Conservation (phyloP, 2,888 invertebrate species). For the Caenorhabditis zanzibari region DNA sequence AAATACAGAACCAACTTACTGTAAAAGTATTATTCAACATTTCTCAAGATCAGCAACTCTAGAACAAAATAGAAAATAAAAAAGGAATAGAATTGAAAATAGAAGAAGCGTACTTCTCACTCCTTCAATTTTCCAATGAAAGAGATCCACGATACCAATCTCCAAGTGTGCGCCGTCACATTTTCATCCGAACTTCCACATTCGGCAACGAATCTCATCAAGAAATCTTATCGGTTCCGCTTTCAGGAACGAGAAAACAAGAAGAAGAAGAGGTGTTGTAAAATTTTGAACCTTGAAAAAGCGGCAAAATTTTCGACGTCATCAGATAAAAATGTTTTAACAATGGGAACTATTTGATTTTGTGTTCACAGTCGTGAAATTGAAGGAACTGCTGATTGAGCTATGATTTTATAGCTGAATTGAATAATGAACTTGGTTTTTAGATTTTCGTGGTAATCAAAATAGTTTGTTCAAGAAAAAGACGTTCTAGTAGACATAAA, state of each 20-base stretch:
- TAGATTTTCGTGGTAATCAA: too few relatives aligned
- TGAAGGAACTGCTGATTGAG: not conserved
- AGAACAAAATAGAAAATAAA: not conserved
- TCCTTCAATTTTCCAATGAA: conserved; percentile 3
- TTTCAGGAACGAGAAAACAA: not conserved
- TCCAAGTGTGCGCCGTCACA: conserved; percentile 4
- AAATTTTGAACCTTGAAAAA: not conserved
- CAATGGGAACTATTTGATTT: not conserved
- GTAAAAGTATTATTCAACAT: too few relatives aligned
- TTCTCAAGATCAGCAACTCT: too few relatives aligned
- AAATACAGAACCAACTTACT: too few relatives aligned
- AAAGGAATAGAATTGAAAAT: not conserved
- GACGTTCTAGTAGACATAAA: too few relatives aligned
- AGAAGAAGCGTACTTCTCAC: not conserved
- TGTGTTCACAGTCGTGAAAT: not conserved
- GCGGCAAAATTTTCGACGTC: not conserved
- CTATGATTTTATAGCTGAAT: too few relatives aligned
- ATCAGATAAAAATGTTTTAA: conserved; percentile 22
- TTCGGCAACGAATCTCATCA: conserved; percentile 23
- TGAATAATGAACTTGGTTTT: too few relatives aligned
- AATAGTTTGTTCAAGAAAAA: too few relatives aligned
- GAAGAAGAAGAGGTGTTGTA: conserved; percentile 1
- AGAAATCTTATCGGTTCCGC: conserved; percentile 2
- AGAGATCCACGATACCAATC: conserved; percentile 16
- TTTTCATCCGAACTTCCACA: conserved; percentile 29